Base-by-base conservation (phyloP, 2,113 vertebrate species). In the Callipepla californica region DNA sequence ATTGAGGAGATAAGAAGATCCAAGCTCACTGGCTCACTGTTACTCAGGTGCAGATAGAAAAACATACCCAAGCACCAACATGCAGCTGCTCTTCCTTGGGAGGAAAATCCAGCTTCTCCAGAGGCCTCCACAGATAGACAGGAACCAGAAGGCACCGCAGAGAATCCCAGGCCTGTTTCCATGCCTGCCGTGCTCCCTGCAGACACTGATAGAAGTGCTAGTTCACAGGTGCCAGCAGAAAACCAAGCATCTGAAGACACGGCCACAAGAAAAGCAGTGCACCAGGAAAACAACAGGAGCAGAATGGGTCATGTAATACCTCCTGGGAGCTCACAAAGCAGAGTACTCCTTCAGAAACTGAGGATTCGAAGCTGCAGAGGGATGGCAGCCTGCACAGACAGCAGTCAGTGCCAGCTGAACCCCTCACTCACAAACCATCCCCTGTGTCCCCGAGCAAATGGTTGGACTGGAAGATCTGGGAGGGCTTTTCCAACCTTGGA, bases 351-450 rank as follows among this genome's bases (percentile, higher is more conserved):
- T 1, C 32, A 62, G 40, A 73, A 51, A 8, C 8, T 53, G 2
- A 13, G 40, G 48, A 48, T 16, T 72, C 13, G 5, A 16, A 45
- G 36, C 9, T 21, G 45, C 58, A 28, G 14, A 30, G 22, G 40
- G 55, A 50, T 25, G 40, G 7, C 38, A 14, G 53, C 4, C 9
- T 0, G 8, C 22, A 25, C 66, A 40, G 21, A 19, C 0, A 0
- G 25, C 3, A n/a, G 38, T 26, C 65, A 74, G 34, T 1, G 61
- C 7, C 5, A 21, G 61, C 57, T 6, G 4, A 21, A 61, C 16
- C 23, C 42, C 74, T 58, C 34, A 66, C 77, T 51, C n/a, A 20
- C 1, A 0, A 55, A 19, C 65, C 80, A 90, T 80, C 80, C 86
- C 61, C 80, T 72, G 84, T 6, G 83, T 80, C 40, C 57, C 53